Base-by-base conservation (phyloP, 1,140 invertebrate genomes). In the Leptestheria dahalacensis region DNA sequence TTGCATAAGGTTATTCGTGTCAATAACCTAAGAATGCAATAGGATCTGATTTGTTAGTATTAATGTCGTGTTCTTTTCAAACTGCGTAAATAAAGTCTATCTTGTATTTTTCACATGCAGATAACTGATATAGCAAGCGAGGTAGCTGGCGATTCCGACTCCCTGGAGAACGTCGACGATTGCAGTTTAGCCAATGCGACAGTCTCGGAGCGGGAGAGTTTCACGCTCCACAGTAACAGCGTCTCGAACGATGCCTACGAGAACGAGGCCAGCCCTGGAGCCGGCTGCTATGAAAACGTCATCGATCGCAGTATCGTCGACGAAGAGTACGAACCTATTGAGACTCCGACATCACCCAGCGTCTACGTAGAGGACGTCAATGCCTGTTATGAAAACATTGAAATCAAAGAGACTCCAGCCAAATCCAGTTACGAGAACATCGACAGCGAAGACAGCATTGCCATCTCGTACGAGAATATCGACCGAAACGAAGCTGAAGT, bases 161-260 rank as follows among this genome's bases (percentile, higher is more conserved):
- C 58, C 3, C 58, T 60, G 11, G 58, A 51, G 1, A 60, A 60
- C 33, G 49, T 60, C 4, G 53, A 55, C 61, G n/a, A 70, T 63
- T 64, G 66, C 64, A 50, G 68, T 65, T 57, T 69, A 23, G 68
- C 68, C n/a, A 67, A 69, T 47, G 67, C 66, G 3, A 67, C 69
- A 33, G 65, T 67, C 12, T 71, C 69, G 9, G 70, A 71, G 57
- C 70, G 69, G 60, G 69, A 70, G 57, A 69, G 68, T 46, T 65
- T 70, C 47, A 68, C 65, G 21, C 51, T 70, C 9, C 67, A 64
- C 21, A 67, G 65, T 51, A 65, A 65, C 11, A 52, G 21, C 50
- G 64, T 49, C 61, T 53, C 48, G 2, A 29, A 55, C 21, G 53
- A 55, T n/a, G 18, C 53, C 2, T 55, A 55, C 53, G 53, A 55